Evolutionary conservation across 2,888 invertebrate genomes (phyloP), one percentile per base, ranked within the genome.

Genomic region (Leptura quadrifasciata): DNA sequence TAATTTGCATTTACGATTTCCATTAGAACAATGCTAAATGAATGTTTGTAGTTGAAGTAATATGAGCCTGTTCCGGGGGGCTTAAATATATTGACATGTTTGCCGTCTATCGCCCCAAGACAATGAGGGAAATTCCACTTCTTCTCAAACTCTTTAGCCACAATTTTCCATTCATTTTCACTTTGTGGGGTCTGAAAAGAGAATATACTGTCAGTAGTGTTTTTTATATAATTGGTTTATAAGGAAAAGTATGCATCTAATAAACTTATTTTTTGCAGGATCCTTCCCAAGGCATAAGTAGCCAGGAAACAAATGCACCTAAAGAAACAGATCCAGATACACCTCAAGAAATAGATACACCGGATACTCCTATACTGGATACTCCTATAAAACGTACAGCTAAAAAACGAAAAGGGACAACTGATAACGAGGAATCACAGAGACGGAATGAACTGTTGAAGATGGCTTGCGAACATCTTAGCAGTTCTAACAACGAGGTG

Each of bases 81-180:
- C 15, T n/a, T 27, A 12, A 15, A 15, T 24, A 60, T 60, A 1
- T 20, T 10, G 4, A 60, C 60, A 21, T 60, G 58, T 21, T 58
- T 58, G 24, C 24, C 60, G 15, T 27, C 60, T 12, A 61, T 61
- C n/a, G 61, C 61, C 6, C 61, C 61, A n/a, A 61, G 15, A 35
- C 61, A 61, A 35, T 61, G 27, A n/a, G 61, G 31, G 31, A 61
- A 61, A 35, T 61, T 61, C 61, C 61, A 61, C n/a, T n/a, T 27
- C 10, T 31, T 15, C n/a, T 31, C 27, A 61, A 61, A 61, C 3
- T 61, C 5, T 18, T 61, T 61, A n/a, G 31, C 61, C 31, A 61
- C 31, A 24, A 9, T 27, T 31, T 15, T 35, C 35, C 35, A 35
- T 10, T 35, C 35, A 6, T 35, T 10, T 35, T 35, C 35, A 35